These are phyloP conservation scores for Taeniopygia guttata DNA, from an alignment of 2,797 vertebrate genomes.

Conservation along the genomic window DNA sequence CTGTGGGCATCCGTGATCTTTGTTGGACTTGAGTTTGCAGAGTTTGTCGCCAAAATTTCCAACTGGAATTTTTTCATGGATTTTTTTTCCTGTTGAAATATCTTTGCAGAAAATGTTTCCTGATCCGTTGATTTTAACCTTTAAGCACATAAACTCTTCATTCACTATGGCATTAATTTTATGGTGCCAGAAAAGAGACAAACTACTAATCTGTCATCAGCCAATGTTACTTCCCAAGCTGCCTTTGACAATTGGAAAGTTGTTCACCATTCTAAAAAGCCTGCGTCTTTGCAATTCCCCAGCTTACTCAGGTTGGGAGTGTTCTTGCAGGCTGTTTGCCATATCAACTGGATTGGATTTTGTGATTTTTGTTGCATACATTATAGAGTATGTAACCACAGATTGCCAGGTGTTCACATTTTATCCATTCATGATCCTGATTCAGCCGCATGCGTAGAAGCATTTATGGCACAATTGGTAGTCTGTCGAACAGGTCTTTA, in stretches of 20 bases:
- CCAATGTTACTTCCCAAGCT: constrained; percentile 12
- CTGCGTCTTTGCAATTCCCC: constrained; percentile 38
- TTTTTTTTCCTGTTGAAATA: constrained; percentile 27
- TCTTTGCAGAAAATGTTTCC: constrained; percentile 40
- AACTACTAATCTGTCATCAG: background rate
- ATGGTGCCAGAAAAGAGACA: constrained; percentile 35
- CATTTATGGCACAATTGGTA: constrained; percentile 40
- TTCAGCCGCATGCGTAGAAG: constrained; percentile 39
- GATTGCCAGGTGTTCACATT: constrained; percentile 51
- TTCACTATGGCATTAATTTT: constrained; percentile 25
- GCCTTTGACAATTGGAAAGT: constrained; percentile 23
- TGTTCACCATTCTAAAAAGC: background rate
- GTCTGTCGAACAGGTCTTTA: background rate
- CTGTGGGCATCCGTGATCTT: constrained; percentile 1
- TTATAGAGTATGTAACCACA: constrained; percentile 58
- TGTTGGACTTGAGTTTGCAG: constrained; percentile 40
- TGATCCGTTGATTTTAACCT: constrained; percentile 17
- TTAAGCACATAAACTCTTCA: constrained; percentile 14
- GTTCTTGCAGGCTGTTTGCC: constrained; percentile 33
- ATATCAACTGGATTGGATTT: constrained; percentile 19
- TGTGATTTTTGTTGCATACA: constrained; percentile 32
- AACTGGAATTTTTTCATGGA: constrained; percentile 21
- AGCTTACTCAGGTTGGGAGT: background rate
- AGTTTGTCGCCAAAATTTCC: constrained; percentile 50
- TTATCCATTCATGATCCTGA: constrained; percentile 12